Base-by-base conservation (phyloP, 1,140 invertebrate species). In the Euschistus heros region DNA sequence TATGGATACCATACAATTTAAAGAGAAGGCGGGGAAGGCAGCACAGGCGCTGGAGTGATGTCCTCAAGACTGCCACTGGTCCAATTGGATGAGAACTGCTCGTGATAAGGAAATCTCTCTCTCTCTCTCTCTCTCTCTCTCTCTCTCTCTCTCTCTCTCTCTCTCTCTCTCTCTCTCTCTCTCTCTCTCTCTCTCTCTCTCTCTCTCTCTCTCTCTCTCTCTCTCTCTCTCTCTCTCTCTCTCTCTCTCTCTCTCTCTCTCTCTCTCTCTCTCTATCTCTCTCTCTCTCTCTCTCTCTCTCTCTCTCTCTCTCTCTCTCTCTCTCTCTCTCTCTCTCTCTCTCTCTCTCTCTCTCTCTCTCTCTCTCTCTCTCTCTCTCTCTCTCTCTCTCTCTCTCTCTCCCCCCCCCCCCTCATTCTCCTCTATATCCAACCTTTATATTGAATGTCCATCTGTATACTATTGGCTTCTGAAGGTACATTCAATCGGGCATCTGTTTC, bases 201-300 rank as follows among this genome's bases (percentile, higher is more conserved):
- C 59, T 3, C 20, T 64, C 62, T 42, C 66, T 67, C 47, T 60
- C 62, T 59, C 62, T 67, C 62, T 57, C 52, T 24, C 62, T 54
- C 55, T 54, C 62, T 50, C 62, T 67, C 50, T 54, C 47, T 47
- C 60, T 64, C 15, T 62, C 52, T 30, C 47, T 64, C 57, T 64
- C 61, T 62, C 61, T 20, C 61, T 44, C 61, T 62, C 61, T 62
- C 37, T 44, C 37, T 20, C 61, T 62, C 26, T 62, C 27, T 62
- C 61, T 42, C 61, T 61, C 59, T 24, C 26, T 61, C 26, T 61
- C 59, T 61, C 59, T 30, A 27, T 42, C 63, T 64, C 13, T 37
- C 33, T 55, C 46, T 55, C 52, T 55, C 26, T 55, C 63, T 64
- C 47, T 20, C 52, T 30, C 63, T 64, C 47, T 55, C 52, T 30